These are phyloP conservation scores for Montipora capricornis DNA, from an alignment of 64 coral and sea anemone species.

Conservation along the genomic window DNA sequence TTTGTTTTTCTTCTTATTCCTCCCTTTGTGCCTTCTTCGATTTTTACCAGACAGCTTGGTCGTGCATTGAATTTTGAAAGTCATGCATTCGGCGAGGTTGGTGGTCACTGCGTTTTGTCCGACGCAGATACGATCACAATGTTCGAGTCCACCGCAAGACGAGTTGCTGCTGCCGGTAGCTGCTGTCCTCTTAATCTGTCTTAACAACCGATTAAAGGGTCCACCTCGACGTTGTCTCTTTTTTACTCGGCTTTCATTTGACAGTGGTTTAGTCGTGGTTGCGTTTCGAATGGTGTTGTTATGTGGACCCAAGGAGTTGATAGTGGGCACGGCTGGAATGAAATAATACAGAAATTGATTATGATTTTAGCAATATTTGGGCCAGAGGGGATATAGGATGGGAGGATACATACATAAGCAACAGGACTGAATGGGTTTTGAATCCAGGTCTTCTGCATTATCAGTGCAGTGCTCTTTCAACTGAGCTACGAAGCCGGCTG, in stretches of 20 bases:
- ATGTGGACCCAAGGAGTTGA: not conserved
- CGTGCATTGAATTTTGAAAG: conserved; percentile 18
- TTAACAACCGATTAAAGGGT: not conserved
- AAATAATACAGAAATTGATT: not conserved
- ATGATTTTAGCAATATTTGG: too few relatives aligned
- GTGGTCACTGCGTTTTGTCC: conserved; percentile 17
- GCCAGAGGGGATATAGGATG: too few relatives aligned
- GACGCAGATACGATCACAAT: conserved; percentile 14
- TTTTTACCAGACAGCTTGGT: not conserved
- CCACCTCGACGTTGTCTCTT: conserved; percentile 4
- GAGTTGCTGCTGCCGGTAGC: not conserved
- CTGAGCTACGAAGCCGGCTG: too few relatives aligned
- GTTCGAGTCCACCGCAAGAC: not conserved
- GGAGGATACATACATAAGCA: too few relatives aligned
- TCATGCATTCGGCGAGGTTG: not conserved
- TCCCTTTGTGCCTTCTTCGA: not conserved
- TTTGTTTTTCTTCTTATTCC: not conserved
- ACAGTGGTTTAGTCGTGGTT: not conserved
- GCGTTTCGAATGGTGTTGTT: not conserved
- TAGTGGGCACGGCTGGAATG: not conserved
- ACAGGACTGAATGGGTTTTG: too few relatives aligned
- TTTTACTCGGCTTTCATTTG: not conserved
- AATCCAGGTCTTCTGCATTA: too few relatives aligned
- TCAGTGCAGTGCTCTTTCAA: too few relatives aligned
- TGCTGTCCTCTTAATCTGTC: not conserved